phyloP scores from a whole-genome alignment of 1,140 invertebrate genomes.

The Macrosteles quadrilineatus region DNA sequence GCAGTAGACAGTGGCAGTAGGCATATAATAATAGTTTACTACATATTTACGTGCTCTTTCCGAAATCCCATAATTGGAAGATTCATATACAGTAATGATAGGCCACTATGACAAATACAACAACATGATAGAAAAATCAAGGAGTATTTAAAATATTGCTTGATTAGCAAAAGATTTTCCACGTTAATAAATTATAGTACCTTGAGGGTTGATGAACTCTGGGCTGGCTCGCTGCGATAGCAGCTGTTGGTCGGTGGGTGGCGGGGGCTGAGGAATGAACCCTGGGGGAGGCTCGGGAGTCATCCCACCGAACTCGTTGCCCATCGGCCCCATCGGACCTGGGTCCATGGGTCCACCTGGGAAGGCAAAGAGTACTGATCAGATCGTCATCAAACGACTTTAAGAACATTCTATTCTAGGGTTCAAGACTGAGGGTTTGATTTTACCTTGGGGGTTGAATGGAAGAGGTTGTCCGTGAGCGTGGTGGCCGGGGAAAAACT shows the following conservation, averaged over 20 bases:
- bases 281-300: slow-evolving; percentile 63
- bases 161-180: too few relatives aligned
- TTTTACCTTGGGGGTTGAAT: slow-evolving; percentile 45
- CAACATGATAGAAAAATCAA: slow-evolving; percentile 1
- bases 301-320: slow-evolving; percentile 60
- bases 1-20: too few relatives aligned
- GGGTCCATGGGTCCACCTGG: slow-evolving; percentile 66
- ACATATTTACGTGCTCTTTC: too few relatives aligned
- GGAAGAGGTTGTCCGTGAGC: slow-evolving; percentile 59
- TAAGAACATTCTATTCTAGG: background rate
- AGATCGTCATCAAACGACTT: slow-evolving; percentile 18
- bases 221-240: slow-evolving; percentile 44
- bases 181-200: slow-evolving; percentile 21
- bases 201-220: slow-evolving; percentile 45
- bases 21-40: too few relatives aligned
- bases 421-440: background rate
- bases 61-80: too few relatives aligned
- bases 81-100: background rate
- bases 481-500: slow-evolving; percentile 79
- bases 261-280: slow-evolving; percentile 58
- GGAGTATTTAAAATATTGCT: too few relatives aligned
- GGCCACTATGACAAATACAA: background rate
- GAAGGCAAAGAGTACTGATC: slow-evolving; percentile 37
- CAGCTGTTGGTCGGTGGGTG: slow-evolving; percentile 47
- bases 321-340: slow-evolving; percentile 63